Base-by-base conservation (phyloP, 1,140 invertebrate species). In the Charaxes varanes region DNA sequence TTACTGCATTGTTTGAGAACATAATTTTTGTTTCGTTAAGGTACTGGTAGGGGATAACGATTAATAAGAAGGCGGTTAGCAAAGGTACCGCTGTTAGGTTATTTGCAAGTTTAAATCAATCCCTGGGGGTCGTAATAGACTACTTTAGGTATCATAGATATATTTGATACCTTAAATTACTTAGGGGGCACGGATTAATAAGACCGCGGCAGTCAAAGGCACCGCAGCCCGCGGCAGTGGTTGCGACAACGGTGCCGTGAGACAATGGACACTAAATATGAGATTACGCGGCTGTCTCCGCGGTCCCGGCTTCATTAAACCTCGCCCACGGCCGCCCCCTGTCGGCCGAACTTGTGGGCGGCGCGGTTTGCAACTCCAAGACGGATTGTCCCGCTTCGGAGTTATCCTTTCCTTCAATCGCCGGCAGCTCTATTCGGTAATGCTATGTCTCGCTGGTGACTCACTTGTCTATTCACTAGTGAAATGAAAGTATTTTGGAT, bases 251-350 rank as follows among this genome's bases (percentile, higher is more conserved):
- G 46, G 47, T 53, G 38, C 38, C 30, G 41, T 35, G 37, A 56
- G 55, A 69, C 65, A 69, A 66, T 69, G 53, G 60, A 50, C 50
- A 62, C 57, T 69, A 69, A 69, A 66, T 66, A 66, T 56, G 43
- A 44, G 50, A 46, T 63, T 61, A 63, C 54, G 60, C 47, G 51
- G 35, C 52, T 62, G 64, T 65, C 58, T 47, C 43, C 53, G 47
- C 48, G 41, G 37, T 51, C 46, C 50, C 36, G 56, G 44, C 44
- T 65, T 65, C 60, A 59, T 69, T 69, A 69, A 53, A 61, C 44
- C 42, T 57, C 62, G 62, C 65, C 62, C 62, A 66, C 65, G 60
- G 53, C 41, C 42, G 42, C 50, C 37, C 52, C 50, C 46, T 43
- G 52, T 51, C 43, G 44, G 41, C 36, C 19, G 33, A 26, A 43